A percentile compares a stretch with the other conserved stretches of the same genome.
phyloP scores from a whole-genome alignment of 2,888 invertebrate species.

The Thereva unica region DNA sequence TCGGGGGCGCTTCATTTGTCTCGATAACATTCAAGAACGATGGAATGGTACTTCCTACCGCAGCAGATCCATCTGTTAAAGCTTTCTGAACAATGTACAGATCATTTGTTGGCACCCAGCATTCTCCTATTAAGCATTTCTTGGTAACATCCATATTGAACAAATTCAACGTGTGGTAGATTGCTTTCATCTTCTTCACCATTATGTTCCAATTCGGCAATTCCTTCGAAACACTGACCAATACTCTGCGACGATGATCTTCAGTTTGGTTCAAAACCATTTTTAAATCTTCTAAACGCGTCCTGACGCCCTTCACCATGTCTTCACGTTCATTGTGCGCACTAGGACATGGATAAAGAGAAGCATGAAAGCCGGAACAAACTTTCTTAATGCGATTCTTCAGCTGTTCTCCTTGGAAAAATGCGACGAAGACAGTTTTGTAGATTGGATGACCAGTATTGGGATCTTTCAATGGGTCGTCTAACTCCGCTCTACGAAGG shows the following conservation, averaged over 20 bases:
- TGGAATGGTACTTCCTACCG: slow-evolving; percentile 84
- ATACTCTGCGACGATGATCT: slow-evolving; percentile 80
- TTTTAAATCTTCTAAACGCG: slow-evolving; percentile 79
- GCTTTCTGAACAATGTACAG: slow-evolving; percentile 75
- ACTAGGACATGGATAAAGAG: slow-evolving; percentile 85
- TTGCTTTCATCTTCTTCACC: slow-evolving; percentile 88
- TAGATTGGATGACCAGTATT: slow-evolving; percentile 69
- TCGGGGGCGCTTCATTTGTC: slow-evolving; percentile 80
- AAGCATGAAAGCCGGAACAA: slow-evolving; percentile 84
- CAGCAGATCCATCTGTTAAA: slow-evolving; percentile 78
- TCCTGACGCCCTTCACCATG: slow-evolving; percentile 81
- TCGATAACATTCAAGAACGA: slow-evolving; percentile 91
- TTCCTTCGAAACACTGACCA: slow-evolving; percentile 79
- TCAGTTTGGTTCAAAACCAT: slow-evolving; percentile 78
- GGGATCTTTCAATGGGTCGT: slow-evolving; percentile 73
- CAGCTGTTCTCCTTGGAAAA: slow-evolving; percentile 84
- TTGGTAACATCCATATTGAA: slow-evolving; percentile 90
- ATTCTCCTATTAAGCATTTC: slow-evolving; percentile 87
- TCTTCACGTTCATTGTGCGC: slow-evolving; percentile 75
- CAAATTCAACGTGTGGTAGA: slow-evolving; percentile 90
- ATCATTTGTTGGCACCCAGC: slow-evolving; percentile 81
- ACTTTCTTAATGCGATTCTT: slow-evolving; percentile 86
- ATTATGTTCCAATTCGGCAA: slow-evolving; percentile 81
- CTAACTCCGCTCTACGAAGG: slow-evolving; percentile 76
- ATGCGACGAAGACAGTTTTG: slow-evolving; percentile 81